A percentile compares a stretch with the other conserved stretches of the same genome.
Evolutionary conservation across 1,140 invertebrate species (phyloP).

Genomic region (Pogonomyrmex barbatus): DNA sequence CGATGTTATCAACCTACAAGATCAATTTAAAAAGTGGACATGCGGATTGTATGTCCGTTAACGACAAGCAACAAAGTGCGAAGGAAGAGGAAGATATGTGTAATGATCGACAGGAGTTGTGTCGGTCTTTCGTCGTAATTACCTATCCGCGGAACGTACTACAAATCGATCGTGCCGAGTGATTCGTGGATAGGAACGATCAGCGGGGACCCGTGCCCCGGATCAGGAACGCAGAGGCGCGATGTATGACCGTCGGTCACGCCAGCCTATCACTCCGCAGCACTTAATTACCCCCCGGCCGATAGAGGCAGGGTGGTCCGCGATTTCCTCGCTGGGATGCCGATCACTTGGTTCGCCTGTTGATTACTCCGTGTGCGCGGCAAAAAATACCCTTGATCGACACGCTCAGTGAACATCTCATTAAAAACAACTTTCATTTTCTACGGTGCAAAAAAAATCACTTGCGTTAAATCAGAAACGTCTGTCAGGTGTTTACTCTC

Average conservation of each 20-base stretch:
- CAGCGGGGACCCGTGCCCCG: conserved; percentile 75
- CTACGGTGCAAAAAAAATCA: background rate
- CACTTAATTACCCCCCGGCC: conserved; percentile 81
- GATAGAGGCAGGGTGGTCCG: conserved; percentile 80
- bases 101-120: conserved; percentile 35
- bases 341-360: conserved; percentile 72
- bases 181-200: conserved; percentile 77
- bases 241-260: conserved; percentile 82
- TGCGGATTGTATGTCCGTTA: background rate
- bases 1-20: background rate
- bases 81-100: background rate
- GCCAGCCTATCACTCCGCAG: conserved; percentile 81
- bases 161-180: conserved; percentile 69
- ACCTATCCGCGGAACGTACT: conserved; percentile 20
- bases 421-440: conserved; percentile 47
- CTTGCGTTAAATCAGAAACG: conserved; percentile 28
- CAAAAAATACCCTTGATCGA: conserved; percentile 71
- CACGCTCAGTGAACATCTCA: conserved; percentile 59
- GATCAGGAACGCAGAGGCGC: conserved; percentile 79
- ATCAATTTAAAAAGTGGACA: background rate
- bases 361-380: conserved; percentile 76
- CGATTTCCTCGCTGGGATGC: conserved; percentile 72
- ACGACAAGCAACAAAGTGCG: conserved; percentile 6
- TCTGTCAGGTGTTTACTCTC: background rate
- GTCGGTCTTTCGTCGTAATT: conserved; percentile 56